A percentile compares a stretch with the other conserved stretches of the same genome.
Evolutionary conservation across 2,797 vertebrate genomes (phyloP).

Genomic region (Podarcis siculus): DNA sequence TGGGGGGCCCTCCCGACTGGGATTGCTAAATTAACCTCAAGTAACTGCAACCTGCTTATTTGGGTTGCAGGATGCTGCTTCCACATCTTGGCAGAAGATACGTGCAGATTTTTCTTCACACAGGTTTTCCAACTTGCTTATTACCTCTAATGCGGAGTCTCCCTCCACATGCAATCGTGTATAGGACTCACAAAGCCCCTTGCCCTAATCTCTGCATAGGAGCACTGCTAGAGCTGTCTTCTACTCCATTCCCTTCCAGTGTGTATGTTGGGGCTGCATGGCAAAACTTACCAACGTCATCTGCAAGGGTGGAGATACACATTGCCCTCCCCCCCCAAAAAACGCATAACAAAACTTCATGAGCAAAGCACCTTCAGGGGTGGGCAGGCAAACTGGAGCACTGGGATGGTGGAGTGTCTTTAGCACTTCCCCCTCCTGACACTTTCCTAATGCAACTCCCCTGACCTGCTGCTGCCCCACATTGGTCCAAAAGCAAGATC

Average conservation of each 20-base stretch:
- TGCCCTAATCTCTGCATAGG: not conserved
- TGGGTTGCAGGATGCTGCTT: not conserved
- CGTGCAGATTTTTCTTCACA: not conserved
- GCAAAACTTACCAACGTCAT: not conserved
- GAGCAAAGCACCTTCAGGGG: not conserved
- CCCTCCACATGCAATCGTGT: not conserved
- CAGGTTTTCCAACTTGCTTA: not conserved
- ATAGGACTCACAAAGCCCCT: not conserved
- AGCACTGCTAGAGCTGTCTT: not conserved
- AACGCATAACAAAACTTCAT: not conserved
- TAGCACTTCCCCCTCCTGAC: not conserved
- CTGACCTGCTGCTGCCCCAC: not conserved
- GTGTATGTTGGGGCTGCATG: too few relatives aligned
- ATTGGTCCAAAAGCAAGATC: not conserved
- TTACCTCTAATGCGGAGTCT: not conserved
- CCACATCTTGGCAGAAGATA: not conserved
- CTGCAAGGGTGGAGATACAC: not conserved
- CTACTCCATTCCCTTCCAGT: not conserved
- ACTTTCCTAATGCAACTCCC: not conserved
- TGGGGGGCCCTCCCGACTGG: not conserved
- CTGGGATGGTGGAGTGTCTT: too few relatives aligned
- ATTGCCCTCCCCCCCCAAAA: too few relatives aligned
- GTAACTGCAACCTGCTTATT: not conserved
- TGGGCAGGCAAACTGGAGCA: not conserved
- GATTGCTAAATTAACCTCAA: not conserved